A percentile compares a stretch with the other conserved stretches of the same genome.
Evolutionary conservation across 2,888 invertebrate genomes (phyloP).

Genomic region (Caenorhabditis sp.): DNA sequence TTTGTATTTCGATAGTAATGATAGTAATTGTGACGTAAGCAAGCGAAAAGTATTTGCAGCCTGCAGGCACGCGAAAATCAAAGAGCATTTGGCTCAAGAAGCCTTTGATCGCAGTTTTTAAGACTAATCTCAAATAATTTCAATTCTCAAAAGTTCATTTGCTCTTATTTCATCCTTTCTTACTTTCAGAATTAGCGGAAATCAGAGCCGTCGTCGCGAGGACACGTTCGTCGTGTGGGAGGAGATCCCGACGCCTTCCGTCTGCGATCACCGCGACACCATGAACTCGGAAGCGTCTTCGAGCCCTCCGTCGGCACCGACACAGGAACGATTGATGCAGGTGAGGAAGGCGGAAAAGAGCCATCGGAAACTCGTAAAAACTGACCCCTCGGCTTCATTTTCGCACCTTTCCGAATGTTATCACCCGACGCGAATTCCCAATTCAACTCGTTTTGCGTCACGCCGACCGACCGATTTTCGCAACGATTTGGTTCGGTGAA

Average conservation of each 20-base stretch:
- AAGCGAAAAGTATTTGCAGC: slow-evolving; percentile 1
- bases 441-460: slow-evolving; percentile 35
- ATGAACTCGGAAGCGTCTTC: slow-evolving; percentile 52
- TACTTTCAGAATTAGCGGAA: slow-evolving; percentile 54
- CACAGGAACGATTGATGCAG: slow-evolving; percentile 73
- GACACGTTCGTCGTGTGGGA: slow-evolving; percentile 66
- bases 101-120: too few species aligned
- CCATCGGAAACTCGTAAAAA: slow-evolving; percentile 26
- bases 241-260: slow-evolving; percentile 70
- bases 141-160: too few species aligned
- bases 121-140: too few species aligned
- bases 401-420: slow-evolving; percentile 23
- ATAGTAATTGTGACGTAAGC: slow-evolving; percentile 18
- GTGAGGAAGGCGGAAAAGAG: too few species aligned
- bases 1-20: neutral
- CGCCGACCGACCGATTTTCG: slow-evolving; percentile 4
- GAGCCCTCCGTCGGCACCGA: slow-evolving; percentile 60
- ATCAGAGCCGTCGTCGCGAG: slow-evolving; percentile 51
- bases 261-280: slow-evolving; percentile 67
- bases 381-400: slow-evolving; percentile 21
- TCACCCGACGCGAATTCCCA: neutral
- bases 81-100: too few species aligned
- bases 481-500: slow-evolving; percentile 33
- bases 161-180: too few species aligned
- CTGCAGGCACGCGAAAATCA: too few species aligned